phyloP scores from a whole-genome alignment of 1,140 invertebrate species.

The Zeugodacus cucurbitae region DNA sequence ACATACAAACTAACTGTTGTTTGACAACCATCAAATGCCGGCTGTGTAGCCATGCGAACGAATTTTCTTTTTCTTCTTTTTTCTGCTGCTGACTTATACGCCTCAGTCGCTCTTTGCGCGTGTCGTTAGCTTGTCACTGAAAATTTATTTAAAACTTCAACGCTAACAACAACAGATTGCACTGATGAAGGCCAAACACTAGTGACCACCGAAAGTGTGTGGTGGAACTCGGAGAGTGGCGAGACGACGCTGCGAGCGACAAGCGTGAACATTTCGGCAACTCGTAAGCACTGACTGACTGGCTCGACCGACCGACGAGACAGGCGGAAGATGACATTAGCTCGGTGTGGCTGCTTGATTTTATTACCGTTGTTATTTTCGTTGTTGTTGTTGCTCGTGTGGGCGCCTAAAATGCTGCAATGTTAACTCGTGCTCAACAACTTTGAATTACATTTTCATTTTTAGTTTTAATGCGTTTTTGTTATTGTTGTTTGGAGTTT shows the following conservation, averaged over 20 bases:
- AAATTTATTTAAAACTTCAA: conserved; percentile 6
- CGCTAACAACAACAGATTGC: background rate
- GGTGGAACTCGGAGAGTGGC: background rate
- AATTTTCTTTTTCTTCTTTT: background rate
- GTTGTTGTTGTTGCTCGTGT: background rate
- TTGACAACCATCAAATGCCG: background rate
- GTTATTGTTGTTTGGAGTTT: background rate
- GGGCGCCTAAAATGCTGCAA: conserved; percentile 10
- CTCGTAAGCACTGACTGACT: background rate
- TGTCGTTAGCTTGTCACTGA: conserved; percentile 12
- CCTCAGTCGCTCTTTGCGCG: background rate
- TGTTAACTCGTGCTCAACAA: conserved; percentile 4
- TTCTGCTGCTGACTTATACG: background rate
- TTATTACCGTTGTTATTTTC: conserved; percentile 1
- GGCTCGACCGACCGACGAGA: background rate
- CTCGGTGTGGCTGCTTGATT: background rate
- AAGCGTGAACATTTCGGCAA: background rate
- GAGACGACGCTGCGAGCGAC: background rate
- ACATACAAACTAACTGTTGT: too few species aligned
- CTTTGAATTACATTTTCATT: conserved; percentile 21
- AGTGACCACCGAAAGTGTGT: background rate
- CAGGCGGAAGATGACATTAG: background rate
- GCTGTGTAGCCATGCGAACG: background rate
- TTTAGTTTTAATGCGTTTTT: conserved; percentile 7
- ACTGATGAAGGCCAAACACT: background rate